Evolutionary conservation across 2,888 invertebrate genomes (phyloP), one percentile per base, ranked within the genome.

Genomic region (Allygus modestus): DNA sequence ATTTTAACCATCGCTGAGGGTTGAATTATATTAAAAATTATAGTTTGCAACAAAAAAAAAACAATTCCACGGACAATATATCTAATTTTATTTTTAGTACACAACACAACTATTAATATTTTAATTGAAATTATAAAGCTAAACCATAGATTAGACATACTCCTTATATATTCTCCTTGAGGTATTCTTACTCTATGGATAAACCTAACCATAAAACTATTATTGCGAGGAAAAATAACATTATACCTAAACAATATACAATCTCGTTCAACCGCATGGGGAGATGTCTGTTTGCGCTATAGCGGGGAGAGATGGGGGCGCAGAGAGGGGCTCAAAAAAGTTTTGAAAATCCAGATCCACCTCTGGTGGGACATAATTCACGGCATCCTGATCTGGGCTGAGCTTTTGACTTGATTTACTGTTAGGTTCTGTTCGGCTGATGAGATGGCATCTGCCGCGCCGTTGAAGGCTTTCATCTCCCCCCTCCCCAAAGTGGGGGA

Each of bases 301-400:
- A 33, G 11, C 69, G 1, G 61, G 71, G 33, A 33, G n/a, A 33
- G 4, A 37, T 5, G 65, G 71, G 71, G 82, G 43, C 46, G 23
- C 28, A 17, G 46, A 20, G 82, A 31, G 46, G 82, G 41, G 82
- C 54, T 77, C 77, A 77, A 77, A 73, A 83, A 83, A 83, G 83
- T 83, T 83, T 83, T 83, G 83, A 83, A 83, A 83, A 83, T 83
- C 83, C 83, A 83, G 73, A 83, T 71, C 83, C 83, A 83, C 83
- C 82, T 82, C 82, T 71, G 82, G 46, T 33, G 73, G 83, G 73
- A 83, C 83, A 83, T 83, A 83, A 83, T 83, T 83, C 83, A 83
- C 83, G 37, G 73, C 54, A 69, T 37, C 65, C 69, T 69, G 65
- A 69, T 69, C 69, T 69, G 69, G 83, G 83, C 54, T 73, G 83